These are phyloP conservation scores for chimpanzee (Pan troglodytes) DNA, from an alignment of 2,113 vertebrate genomes.

Conservation along the genomic window NHGRI_mPanTro3-v2.1_pri NC_072402.2:45700001-45700500, in stretches of 20 bases:
- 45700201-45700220: constrained; percentile 65
- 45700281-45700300: constrained; percentile 7
- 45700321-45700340: constrained; percentile 57
- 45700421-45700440: constrained; percentile 42
- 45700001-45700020: constrained; percentile 71
- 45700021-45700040: constrained; percentile 64
- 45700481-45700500: not conserved
- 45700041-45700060: constrained; percentile 76
- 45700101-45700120: constrained; percentile 61
- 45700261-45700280: constrained; percentile 39
- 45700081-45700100: constrained; percentile 64
- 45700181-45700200: constrained; percentile 66
- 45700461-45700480: constrained; percentile 2
- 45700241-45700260: constrained; percentile 41
- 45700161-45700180: constrained; percentile 59
- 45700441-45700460: constrained; percentile 2
- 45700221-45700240: constrained; percentile 4
- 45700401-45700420: constrained; percentile 32
- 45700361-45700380: constrained; percentile 34
- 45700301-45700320: constrained; percentile 62
- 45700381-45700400: constrained; percentile 26
- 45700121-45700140: constrained; percentile 54
- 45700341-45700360: constrained; percentile 10
- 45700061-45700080: constrained; percentile 65
- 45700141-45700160: constrained; percentile 51